phyloP scores from a whole-genome alignment of 2,113 vertebrate species.

The Vulpes vulpes region DNA sequence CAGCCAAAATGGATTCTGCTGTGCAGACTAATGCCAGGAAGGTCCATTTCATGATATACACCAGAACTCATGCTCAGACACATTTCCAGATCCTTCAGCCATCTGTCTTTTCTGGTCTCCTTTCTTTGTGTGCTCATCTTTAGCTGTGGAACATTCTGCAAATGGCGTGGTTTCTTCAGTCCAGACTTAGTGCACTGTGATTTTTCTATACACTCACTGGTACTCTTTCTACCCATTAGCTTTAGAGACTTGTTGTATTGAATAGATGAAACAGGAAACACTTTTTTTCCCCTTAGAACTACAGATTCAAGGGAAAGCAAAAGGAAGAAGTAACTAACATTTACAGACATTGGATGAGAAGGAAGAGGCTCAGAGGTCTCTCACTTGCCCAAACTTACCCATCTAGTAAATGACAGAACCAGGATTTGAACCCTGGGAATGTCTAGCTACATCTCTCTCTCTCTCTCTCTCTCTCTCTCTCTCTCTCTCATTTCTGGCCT shows the following conservation, averaged over 20 bases:
- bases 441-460: neutral
- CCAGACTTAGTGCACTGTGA: neutral
- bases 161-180: neutral
- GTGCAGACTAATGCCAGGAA: neutral
- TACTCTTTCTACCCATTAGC: neutral
- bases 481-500: neutral
- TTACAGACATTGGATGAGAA: neutral
- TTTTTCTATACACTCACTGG: neutral
- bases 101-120: neutral
- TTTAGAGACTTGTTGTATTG: neutral
- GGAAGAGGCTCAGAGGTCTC: neutral
- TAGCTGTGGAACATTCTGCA: neutral
- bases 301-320: neutral
- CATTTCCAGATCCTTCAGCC: neutral
- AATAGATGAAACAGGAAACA: neutral
- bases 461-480: fast-evolving
- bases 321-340: neutral
- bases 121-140: neutral
- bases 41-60: neutral
- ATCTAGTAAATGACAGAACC: neutral
- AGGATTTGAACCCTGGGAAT: neutral
- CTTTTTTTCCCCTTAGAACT: neutral
- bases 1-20: neutral
- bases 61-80: neutral
- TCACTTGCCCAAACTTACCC: neutral